phyloP scores from a whole-genome alignment of 2,888 invertebrate species.

The Thymelicus acteon region DNA sequence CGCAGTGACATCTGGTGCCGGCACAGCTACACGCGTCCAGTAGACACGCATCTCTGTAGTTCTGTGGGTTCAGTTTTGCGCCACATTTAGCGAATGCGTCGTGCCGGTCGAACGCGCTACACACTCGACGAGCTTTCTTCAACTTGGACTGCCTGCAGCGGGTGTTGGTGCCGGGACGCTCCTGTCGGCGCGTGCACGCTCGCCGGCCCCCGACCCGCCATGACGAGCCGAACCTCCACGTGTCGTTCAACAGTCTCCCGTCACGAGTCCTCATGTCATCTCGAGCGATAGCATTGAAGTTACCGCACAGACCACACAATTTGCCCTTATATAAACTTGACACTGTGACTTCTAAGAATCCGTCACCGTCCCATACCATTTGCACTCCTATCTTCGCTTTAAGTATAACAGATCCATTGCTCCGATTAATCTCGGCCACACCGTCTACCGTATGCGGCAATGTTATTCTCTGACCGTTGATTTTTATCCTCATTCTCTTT shows the following conservation, averaged over 20 bases:
- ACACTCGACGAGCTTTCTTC: constrained; percentile 75
- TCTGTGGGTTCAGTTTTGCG: constrained; percentile 90
- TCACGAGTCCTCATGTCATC: constrained; percentile 92
- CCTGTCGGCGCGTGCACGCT: constrained; percentile 87
- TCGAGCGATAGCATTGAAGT: constrained; percentile 93
- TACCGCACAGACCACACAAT: constrained; percentile 97
- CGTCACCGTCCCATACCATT: constrained; percentile 96
- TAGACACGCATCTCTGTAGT: constrained; percentile 94
- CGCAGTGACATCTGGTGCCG: constrained; percentile 92
- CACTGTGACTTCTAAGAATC: constrained; percentile 95
- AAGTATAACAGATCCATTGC: constrained; percentile 87
- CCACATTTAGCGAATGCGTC: constrained; percentile 91
- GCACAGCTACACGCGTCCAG: constrained; percentile 96
- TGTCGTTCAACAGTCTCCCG: constrained; percentile 87
- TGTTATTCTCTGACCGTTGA: constrained; percentile 90
- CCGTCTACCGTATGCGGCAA: constrained; percentile 87
- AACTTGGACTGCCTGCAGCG: constrained; percentile 78
- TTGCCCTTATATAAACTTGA: constrained; percentile 89
- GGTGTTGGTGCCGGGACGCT: constrained; percentile 72
- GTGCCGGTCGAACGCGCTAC: constrained; percentile 79
- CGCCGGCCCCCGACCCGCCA: constrained; percentile 95
- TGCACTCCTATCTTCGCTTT: constrained; percentile 91
- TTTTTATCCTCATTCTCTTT: constrained; percentile 93
- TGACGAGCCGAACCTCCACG: constrained; percentile 91
- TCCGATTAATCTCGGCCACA: constrained; percentile 86